Evolutionary conservation across 2,113 vertebrate species (phyloP), one percentile per base, ranked within the genome.

Genomic region (Phoxinus phoxinus): DNA sequence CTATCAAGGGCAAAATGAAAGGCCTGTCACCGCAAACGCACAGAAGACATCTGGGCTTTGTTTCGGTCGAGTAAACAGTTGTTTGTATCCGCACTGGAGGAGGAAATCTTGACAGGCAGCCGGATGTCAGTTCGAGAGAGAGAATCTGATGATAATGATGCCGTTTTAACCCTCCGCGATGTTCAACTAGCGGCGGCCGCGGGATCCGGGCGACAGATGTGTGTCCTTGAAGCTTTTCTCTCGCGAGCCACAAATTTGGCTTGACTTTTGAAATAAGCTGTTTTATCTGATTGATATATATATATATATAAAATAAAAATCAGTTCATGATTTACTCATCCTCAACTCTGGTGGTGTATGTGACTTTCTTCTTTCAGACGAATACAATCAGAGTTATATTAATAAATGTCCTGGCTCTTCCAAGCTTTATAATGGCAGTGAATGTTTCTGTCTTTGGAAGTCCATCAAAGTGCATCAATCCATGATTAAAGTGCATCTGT

Each of bases 21-120:
- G 67, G 48, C 81, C 48, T 72, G 81, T 83, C 84, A 21, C 84
- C 67, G 85, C 51, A 77, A 81, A 87, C 74, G 86, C 86, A 86
- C 27, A n/a, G 46, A 53, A 88, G 88, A 82, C 86, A 89, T 87
- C 85, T 89, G 90, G 84, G 88, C 90, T 89, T 90, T 87, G 91
- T 92, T 93, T 48, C 11, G 63, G 3, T 72, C 48, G 81, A 83
- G 81, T 83, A 72, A 83, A 72, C 81, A 56, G 21, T 71, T 72
- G 48, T 72, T 73, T 30, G 46, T 83, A 41, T 56, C 81, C 3
- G 48, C 41, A n/a, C 80, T 23, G 27, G 80, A 69, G 80, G 80
- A 82, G 44, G 44, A 58, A 58, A 35, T 83, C 32, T 25, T 76
- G 61, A 69, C 80, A 81, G 79, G 79, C 79, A 11, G 13, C 2